A percentile compares a stretch with the other conserved stretches of the same genome.
These are phyloP conservation scores for Cephus sareptanus DNA, from an alignment of 2,888 invertebrate species.

Conservation along the genomic window DNA sequence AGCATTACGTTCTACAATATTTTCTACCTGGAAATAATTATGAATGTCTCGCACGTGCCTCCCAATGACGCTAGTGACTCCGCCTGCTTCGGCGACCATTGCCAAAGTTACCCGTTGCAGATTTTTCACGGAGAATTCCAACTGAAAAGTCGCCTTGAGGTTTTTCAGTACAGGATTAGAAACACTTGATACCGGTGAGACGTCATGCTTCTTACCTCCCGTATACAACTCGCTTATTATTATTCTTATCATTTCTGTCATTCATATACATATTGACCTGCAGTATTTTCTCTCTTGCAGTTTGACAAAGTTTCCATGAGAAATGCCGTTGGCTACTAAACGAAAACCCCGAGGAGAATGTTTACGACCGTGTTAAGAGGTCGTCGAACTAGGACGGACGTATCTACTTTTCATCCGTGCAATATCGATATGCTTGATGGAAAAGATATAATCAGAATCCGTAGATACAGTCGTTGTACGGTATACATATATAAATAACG, in stretches of 20 bases:
- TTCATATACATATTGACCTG: too few relatives aligned
- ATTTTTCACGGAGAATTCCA: not conserved
- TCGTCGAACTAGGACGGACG: not conserved
- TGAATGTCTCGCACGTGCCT: not conserved
- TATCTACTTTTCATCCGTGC: not conserved
- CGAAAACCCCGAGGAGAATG: not conserved
- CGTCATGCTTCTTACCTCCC: not conserved
- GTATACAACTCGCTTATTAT: not conserved
- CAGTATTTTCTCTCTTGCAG: too few relatives aligned
- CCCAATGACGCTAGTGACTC: not conserved
- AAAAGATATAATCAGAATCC: not conserved
- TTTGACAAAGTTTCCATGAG: not conserved
- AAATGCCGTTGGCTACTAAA: not conserved
- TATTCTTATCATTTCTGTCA: not conserved
- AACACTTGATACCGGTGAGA: not conserved
- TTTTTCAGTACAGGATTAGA: not conserved
- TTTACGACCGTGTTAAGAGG: not conserved
- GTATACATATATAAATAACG: not conserved
- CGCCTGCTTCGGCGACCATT: not conserved
- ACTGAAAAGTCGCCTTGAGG: not conserved
- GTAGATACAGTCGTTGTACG: not conserved
- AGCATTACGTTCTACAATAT: not conserved
- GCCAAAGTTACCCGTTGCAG: not conserved
- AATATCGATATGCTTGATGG: not conserved
- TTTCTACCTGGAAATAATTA: not conserved